Evolutionary conservation across 1,140 invertebrate genomes (phyloP).

Genomic region (Sesamia nonagrioides): DNA sequence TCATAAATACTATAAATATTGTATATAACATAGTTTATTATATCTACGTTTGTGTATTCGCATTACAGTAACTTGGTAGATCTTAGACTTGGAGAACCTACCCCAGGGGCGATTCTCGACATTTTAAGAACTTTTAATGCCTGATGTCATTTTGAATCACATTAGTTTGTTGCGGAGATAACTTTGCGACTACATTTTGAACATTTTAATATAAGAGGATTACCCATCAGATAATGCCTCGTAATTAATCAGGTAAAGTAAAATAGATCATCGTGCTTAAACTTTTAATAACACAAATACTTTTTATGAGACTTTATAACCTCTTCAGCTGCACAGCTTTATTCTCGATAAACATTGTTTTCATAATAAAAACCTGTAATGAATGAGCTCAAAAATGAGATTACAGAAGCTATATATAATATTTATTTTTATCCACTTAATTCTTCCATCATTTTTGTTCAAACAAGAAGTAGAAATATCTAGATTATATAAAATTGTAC

Average conservation of each 20-base stretch:
- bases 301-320: neutral
- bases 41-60: neutral
- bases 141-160: no score
- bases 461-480: neutral
- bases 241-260: neutral
- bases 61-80: neutral
- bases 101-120: no score
- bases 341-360: slow-evolving; percentile 24
- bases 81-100: no score
- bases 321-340: neutral
- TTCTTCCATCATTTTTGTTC: slow-evolving; percentile 27
- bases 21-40: no score
- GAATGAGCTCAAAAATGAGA: slow-evolving; percentile 27
- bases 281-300: slow-evolving; percentile 6
- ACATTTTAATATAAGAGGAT: no score
- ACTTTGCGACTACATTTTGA: no score
- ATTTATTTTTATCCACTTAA: slow-evolving; percentile 31
- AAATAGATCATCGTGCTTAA: neutral
- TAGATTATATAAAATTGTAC: slow-evolving; percentile 39
- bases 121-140: no score
- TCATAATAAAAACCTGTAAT: slow-evolving; percentile 32
- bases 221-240: no score
- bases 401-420: slow-evolving; percentile 29
- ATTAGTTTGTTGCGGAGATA: no score
- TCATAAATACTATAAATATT: no score